Evolutionary conservation across 2,888 invertebrate genomes (phyloP).

Genomic region (Amiota communis): DNA sequence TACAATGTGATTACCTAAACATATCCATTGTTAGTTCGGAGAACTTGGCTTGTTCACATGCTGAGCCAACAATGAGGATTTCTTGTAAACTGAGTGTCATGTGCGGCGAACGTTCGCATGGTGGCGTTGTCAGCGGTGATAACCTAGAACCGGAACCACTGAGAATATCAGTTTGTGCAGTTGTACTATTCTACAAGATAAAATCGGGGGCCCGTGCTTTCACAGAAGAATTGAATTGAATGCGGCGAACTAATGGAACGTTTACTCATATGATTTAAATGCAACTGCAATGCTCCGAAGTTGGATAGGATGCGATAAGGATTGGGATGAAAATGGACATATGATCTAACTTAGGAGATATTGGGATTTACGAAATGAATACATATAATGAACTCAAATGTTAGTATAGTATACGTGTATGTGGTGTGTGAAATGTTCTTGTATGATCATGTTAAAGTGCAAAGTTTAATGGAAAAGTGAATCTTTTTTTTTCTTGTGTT

Average conservation of each 20-base stretch:
- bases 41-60: conserved; percentile 95
- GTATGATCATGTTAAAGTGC: conserved; percentile 39
- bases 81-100: conserved; percentile 93
- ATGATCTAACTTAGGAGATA: too few relatives aligned
- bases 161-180: conserved; percentile 71
- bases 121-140: conserved; percentile 87
- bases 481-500: conserved; percentile 46
- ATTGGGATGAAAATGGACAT: too few relatives aligned
- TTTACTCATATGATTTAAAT: conserved; percentile 57
- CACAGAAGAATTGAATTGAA: conserved; percentile 73
- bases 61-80: conserved; percentile 94
- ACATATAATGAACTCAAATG: conserved; percentile 36
- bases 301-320: conserved; percentile 64
- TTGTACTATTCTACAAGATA: conserved; percentile 71
- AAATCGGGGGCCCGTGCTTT: conserved; percentile 74
- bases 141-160: conserved; percentile 79
- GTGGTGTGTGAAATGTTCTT: conserved; percentile 19
- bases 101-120: conserved; percentile 88
- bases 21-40: conserved; percentile 98
- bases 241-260: conserved; percentile 70
- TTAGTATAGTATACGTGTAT: background rate
- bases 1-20: conserved; percentile 76
- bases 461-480: conserved; percentile 28
- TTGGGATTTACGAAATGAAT: conserved; percentile 6
- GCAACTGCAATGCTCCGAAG: conserved; percentile 49